A percentile compares a stretch with the other conserved stretches of the same genome.
These are phyloP conservation scores for Lissonota sp. DNA, from an alignment of 2,888 invertebrate genomes.

Conservation along the genomic window DNA sequence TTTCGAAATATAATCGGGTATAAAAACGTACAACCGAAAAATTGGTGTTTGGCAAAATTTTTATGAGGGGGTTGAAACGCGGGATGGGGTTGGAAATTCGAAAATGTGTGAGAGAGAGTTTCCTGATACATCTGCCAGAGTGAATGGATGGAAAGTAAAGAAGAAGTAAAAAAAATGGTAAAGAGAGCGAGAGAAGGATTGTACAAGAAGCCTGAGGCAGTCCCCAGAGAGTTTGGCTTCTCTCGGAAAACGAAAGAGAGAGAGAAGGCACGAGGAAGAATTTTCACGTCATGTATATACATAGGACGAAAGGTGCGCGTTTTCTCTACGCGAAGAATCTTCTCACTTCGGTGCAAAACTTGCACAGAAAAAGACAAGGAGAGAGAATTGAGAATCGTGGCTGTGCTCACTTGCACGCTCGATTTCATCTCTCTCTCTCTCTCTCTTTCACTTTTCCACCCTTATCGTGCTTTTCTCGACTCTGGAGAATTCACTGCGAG, in stretches of 20 bases:
- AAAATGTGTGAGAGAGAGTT: conserved; percentile 6
- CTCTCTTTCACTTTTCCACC: conserved; percentile 1
- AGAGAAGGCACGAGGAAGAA: not conserved
- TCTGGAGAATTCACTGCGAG: conserved; percentile 41
- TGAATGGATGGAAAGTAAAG: not conserved
- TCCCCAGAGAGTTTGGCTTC: conserved; percentile 42
- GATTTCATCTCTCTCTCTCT: conserved; percentile 25
- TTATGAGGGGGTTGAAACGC: not conserved
- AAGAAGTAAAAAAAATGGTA: conserved; percentile 15
- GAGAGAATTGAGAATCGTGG: conserved; percentile 5
- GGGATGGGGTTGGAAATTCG: conserved; percentile 17
- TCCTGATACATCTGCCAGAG: conserved; percentile 22
- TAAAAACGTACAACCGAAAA: not conserved
- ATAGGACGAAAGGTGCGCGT: not conserved
- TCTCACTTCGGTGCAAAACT: conserved; percentile 16
- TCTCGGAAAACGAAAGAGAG: conserved; percentile 18
- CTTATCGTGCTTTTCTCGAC: conserved; percentile 11
- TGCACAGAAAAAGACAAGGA: conserved; percentile 7
- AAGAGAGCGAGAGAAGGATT: conserved; percentile 1
- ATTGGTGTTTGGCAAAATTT: not conserved
- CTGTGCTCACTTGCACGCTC: conserved; percentile 30
- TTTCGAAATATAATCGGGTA: not conserved
- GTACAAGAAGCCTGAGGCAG: conserved; percentile 24
- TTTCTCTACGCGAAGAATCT: conserved; percentile 26
- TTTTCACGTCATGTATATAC: conserved; percentile 5